phyloP scores from a whole-genome alignment of 2,797 vertebrate genomes.

The Setipinna tenuifilis region DNA sequence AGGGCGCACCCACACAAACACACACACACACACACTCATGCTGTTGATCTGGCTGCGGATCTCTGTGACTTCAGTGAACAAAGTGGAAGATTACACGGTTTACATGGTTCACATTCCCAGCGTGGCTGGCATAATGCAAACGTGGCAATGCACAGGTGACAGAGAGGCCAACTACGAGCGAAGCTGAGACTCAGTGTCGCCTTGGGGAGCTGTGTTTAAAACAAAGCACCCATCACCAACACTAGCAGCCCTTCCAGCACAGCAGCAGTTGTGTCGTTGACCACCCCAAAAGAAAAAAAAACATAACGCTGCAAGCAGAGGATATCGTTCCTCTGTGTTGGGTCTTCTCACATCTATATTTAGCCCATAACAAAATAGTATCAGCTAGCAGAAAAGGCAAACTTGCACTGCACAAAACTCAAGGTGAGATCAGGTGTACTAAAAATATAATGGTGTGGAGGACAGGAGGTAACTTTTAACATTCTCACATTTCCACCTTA shows the following conservation, averaged over 20 bases:
- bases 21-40: neutral
- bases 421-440: neutral
- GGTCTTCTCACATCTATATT: neutral
- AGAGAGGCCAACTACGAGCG: neutral
- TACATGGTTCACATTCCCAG: conserved; percentile 64
- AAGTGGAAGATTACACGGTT: conserved; percentile 60
- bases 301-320: neutral
- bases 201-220: neutral
- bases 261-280: neutral
- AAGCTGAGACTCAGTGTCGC: conserved; percentile 1
- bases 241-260: neutral
- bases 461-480: neutral
- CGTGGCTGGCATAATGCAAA: conserved; percentile 63
- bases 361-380: neutral
- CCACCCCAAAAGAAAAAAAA: neutral
- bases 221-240: neutral
- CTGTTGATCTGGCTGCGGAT: conserved; percentile 50
- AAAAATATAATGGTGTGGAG: neutral
- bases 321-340: neutral
- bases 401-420: neutral
- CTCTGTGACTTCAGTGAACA: conserved; percentile 47
- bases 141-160: conserved; percentile 35
- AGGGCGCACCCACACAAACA: neutral
- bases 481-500: neutral
- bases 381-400: neutral